Percentiles rank a stretch among this genome's conserved stretches.
These are phyloP conservation scores for Drosophila kanapiae DNA, from an alignment of 1,140 invertebrate species.

Conservation along the genomic window DNA sequence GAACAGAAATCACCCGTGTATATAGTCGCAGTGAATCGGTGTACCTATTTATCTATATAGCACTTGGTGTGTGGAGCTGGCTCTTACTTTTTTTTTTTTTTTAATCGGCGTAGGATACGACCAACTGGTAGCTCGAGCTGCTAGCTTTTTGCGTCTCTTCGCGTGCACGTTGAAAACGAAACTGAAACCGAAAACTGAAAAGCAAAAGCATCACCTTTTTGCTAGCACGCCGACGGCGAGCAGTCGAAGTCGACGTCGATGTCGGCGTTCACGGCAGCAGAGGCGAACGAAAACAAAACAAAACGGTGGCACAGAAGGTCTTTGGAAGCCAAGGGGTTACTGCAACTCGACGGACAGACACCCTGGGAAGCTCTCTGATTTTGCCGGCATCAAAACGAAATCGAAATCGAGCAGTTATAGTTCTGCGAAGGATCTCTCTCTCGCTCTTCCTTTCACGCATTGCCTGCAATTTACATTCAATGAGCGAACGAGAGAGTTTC, in stretches of 20 bases:
- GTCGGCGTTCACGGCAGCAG: slow-evolving; percentile 10
- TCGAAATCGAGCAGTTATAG: no score
- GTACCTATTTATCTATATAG: slow-evolving; percentile 19
- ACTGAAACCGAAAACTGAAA: slow-evolving; percentile 67
- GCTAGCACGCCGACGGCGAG: slow-evolving; percentile 30
- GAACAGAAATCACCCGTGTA: not conserved
- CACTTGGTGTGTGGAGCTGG: slow-evolving; percentile 13
- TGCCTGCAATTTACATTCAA: not conserved
- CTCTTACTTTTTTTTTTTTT: slow-evolving; percentile 46
- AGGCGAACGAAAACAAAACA: slow-evolving; percentile 37
- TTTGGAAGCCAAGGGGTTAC: slow-evolving; percentile 4
- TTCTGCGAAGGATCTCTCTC: not conserved
- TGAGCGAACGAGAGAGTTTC: no score
- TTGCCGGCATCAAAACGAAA: no score
- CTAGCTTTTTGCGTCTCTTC: slow-evolving; percentile 60
- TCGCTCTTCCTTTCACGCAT: not conserved
- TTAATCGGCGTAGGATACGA: slow-evolving; percentile 23
- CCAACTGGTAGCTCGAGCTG: slow-evolving; percentile 23
- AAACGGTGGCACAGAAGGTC: slow-evolving; percentile 8
- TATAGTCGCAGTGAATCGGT: slow-evolving; percentile 8
- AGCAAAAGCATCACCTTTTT: slow-evolving; percentile 55
- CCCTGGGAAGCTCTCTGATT: not conserved
- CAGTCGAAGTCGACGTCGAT: slow-evolving; percentile 7
- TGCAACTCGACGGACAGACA: not conserved
- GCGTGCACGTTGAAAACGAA: slow-evolving; percentile 76